Conservation (phyloP, 2,888 invertebrate species). For the Scaptomyza caliginosa region DNA sequence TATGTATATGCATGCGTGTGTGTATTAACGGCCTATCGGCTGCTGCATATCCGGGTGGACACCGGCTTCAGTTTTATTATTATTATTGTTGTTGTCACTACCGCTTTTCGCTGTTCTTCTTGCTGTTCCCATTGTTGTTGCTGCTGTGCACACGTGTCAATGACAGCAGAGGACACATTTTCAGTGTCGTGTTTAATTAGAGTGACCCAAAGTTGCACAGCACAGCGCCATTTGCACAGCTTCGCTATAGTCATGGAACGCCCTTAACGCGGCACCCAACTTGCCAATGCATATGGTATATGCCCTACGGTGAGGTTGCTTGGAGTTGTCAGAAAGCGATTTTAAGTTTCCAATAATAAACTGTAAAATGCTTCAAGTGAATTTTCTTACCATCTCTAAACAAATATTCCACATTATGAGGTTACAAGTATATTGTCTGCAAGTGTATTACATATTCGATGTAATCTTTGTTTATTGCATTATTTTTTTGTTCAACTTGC, state of each 20-base stretch:
- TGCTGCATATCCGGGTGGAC: conserved; percentile 72
- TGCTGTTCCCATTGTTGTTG: conserved; percentile 38
- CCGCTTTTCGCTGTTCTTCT: conserved; percentile 31
- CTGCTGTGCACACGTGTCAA: conserved; percentile 68
- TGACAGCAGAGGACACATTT: conserved; percentile 75
- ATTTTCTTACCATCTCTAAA: too few species aligned
- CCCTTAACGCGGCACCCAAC: neutral
- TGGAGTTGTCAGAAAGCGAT: too few species aligned
- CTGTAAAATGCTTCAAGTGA: too few species aligned
- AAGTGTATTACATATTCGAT: conserved; percentile 4
- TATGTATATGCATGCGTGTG: conserved; percentile 27
- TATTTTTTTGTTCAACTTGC: neutral
- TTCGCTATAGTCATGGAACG: conserved; percentile 38
- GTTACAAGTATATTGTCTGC: neutral
- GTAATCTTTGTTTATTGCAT: neutral
- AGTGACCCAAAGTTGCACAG: conserved; percentile 66
- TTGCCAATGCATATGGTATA: conserved; percentile 1
- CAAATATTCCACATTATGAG: too few species aligned
- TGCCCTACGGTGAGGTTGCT: conserved; percentile 9
- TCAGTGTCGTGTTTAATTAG: conserved; percentile 78
- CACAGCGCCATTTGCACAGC: conserved; percentile 31
- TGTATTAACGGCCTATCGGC: conserved; percentile 76
- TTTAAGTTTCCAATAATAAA: too few species aligned
- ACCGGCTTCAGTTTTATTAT: conserved; percentile 55
- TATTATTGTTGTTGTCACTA: conserved; percentile 38